Conservation (phyloP, 2,888 invertebrate genomes). For the Oasisia sp. region DNA sequence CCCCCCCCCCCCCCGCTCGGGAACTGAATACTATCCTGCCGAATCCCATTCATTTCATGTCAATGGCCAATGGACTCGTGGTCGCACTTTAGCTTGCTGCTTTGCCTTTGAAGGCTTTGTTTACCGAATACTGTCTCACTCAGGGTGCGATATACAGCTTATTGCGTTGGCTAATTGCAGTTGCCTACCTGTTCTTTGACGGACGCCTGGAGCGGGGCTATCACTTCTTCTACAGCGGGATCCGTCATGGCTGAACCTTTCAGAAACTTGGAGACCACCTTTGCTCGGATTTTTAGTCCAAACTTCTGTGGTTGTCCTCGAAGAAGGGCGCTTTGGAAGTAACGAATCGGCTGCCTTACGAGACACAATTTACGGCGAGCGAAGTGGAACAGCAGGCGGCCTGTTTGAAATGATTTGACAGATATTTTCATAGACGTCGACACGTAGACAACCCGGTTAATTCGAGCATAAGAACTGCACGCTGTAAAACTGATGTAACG, state of each 20-base stretch:
- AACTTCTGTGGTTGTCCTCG: constrained; percentile 5
- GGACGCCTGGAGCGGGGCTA: constrained; percentile 17
- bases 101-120: no score
- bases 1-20: no score
- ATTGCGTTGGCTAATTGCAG: not conserved
- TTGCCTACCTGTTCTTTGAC: constrained; percentile 23
- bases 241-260: constrained; percentile 20
- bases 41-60: no score
- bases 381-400: constrained; percentile 11
- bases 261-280: not conserved
- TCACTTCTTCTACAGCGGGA: constrained; percentile 19
- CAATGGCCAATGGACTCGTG: no score
- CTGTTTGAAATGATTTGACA: not conserved
- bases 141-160: not conserved
- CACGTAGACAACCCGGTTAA: not conserved
- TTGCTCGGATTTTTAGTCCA: not conserved
- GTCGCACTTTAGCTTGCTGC: no score
- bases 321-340: not conserved
- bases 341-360: not conserved
- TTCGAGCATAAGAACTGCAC: not conserved
- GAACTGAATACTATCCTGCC: no score
- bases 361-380: not conserved
- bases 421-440: not conserved
- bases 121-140: no score
- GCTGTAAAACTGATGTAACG: not conserved